These are phyloP conservation scores for Drosophila eohydei DNA, from an alignment of 2,888 invertebrate genomes.

Conservation along the genomic window DNA sequence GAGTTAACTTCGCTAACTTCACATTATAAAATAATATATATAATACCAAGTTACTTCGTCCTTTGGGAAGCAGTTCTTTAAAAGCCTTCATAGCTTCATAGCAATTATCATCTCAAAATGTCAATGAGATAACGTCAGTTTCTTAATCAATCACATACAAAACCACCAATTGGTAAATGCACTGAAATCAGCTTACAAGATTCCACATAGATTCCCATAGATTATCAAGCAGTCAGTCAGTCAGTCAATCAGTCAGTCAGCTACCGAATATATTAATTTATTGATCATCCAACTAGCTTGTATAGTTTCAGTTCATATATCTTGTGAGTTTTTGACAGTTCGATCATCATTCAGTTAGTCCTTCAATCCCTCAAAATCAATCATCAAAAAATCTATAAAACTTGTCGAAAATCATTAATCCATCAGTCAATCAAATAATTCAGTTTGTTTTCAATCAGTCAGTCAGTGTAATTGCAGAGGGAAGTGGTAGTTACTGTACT, in stretches of 20 bases:
- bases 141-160: neutral
- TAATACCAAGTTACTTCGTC: too few relatives aligned
- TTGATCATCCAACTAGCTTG: neutral
- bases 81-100: too few relatives aligned
- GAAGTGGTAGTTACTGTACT: neutral
- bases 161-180: neutral
- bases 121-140: too few relatives aligned
- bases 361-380: neutral
- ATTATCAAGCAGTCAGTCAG: neutral
- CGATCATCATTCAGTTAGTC: neutral
- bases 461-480: too few relatives aligned
- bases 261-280: neutral
- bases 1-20: too few relatives aligned
- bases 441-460: neutral
- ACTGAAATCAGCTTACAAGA: neutral
- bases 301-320: neutral
- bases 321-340: neutral
- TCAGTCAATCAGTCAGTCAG: neutral
- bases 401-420: neutral
- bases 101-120: too few relatives aligned
- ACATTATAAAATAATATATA: too few relatives aligned
- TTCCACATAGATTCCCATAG: neutral
- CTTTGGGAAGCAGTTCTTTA: too few relatives aligned
- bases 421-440: neutral
- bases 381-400: neutral